A percentile compares a stretch with the other conserved stretches of the same genome.
phyloP scores from a whole-genome alignment of 2,797 vertebrate species.

The Anas bahamensis region DNA sequence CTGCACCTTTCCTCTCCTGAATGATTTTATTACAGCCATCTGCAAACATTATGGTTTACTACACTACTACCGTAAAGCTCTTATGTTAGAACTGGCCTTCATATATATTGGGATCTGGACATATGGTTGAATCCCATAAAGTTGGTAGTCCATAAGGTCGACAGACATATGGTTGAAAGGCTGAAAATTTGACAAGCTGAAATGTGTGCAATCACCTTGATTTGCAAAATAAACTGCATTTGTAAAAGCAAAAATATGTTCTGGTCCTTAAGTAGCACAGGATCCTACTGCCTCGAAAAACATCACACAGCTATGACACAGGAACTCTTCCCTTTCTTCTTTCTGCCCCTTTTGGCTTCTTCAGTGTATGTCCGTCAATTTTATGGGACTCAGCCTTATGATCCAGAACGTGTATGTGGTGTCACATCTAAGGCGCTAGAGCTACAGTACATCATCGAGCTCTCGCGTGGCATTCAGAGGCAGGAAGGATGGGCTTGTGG shows the following conservation, averaged over 20 bases:
- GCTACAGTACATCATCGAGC: not conserved
- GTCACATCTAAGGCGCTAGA: not conserved
- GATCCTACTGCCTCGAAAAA: constrained; percentile 46
- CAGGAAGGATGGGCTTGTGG: constrained; percentile 5
- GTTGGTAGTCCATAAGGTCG: constrained; percentile 69
- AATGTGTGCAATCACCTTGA: constrained; percentile 68
- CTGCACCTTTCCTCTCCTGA: constrained; percentile 78
- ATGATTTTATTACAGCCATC: constrained; percentile 80
- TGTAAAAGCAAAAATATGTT: constrained; percentile 65
- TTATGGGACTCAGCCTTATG: constrained; percentile 49
- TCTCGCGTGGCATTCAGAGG: not conserved
- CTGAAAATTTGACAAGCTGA: constrained; percentile 76
- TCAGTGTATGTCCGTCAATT: constrained; percentile 34
- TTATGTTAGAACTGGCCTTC: constrained; percentile 77
- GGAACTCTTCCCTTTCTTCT: constrained; percentile 1
- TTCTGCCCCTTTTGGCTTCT: constrained; percentile 9
- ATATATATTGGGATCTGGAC: constrained; percentile 70
- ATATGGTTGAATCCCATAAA: constrained; percentile 75
- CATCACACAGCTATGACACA: not conserved
- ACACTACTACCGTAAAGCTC: constrained; percentile 76
- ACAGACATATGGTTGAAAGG: constrained; percentile 73
- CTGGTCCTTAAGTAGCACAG: constrained; percentile 44
- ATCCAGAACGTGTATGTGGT: constrained; percentile 8
- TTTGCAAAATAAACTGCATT: constrained; percentile 70
- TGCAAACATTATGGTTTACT: constrained; percentile 81